Evolutionary conservation across 2,113 vertebrate genomes (phyloP).

Genomic region (Sus scrofa): DNA sequence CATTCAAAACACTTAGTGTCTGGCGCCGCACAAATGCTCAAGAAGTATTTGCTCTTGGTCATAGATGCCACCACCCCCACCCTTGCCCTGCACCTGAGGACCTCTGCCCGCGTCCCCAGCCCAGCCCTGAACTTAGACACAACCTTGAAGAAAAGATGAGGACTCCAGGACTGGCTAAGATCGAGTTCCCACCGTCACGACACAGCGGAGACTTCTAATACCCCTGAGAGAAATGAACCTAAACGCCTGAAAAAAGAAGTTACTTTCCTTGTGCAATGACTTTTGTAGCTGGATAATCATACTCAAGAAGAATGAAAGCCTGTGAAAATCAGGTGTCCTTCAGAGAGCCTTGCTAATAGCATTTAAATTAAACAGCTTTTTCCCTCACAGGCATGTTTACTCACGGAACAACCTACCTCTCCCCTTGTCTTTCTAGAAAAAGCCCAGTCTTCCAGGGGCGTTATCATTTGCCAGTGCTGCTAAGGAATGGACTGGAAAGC

Average conservation of each 20-base stretch:
- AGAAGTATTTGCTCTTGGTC: neutral
- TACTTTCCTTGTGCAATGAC: neutral
- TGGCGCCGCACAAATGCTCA: neutral
- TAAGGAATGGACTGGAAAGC: neutral
- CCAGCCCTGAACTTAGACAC: neutral
- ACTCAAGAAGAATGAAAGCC: neutral
- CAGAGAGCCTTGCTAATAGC: neutral
- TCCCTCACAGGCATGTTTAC: neutral
- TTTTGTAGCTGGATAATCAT: neutral
- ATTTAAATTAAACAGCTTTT: neutral
- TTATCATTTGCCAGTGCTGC: neutral
- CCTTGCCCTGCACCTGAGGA: neutral
- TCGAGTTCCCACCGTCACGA: neutral
- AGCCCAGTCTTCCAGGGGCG: neutral
- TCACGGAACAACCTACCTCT: neutral
- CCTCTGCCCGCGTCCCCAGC: no score
- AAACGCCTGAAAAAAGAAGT: neutral
- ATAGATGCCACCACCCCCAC: no score
- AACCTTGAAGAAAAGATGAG: neutral
- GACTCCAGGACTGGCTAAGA: neutral
- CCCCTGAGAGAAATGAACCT: neutral
- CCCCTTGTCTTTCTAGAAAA: slow-evolving; percentile 17
- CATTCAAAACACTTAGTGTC: neutral
- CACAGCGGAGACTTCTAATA: neutral
- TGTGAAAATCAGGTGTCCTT: neutral